These are phyloP conservation scores for Heliconius hermathena DNA, from an alignment of 1,140 invertebrate genomes.

Conservation along the genomic window DNA sequence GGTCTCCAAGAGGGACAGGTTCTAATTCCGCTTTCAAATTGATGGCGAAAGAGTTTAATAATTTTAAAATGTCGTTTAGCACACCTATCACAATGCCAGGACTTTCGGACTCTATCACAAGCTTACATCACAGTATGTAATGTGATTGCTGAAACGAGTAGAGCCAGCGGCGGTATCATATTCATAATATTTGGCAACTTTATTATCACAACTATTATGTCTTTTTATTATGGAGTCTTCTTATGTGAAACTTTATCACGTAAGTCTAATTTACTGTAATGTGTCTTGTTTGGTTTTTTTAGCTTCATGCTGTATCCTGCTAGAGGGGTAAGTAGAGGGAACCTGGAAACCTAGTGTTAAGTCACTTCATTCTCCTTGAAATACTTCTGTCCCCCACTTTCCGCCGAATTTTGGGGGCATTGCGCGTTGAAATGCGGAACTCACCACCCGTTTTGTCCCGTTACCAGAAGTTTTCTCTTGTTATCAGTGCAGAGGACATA, in stretches of 20 bases:
- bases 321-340: too few species aligned
- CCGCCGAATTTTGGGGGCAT: too few species aligned
- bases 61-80: neutral
- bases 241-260: neutral
- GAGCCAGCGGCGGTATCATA: neutral
- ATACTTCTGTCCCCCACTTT: too few species aligned
- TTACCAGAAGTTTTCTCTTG: too few species aligned
- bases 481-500: too few species aligned
- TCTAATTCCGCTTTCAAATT: neutral
- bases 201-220: neutral
- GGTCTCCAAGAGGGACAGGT: too few species aligned
- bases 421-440: too few species aligned
- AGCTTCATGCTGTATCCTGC: too few species aligned
- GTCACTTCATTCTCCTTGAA: too few species aligned
- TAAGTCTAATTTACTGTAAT: neutral
- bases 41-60: neutral
- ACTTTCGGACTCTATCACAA: neutral
- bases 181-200: neutral
- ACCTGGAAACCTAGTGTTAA: too few species aligned
- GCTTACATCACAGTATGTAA: neutral
- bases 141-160: neutral
- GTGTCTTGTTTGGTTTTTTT: too few species aligned
- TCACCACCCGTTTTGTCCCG: too few species aligned
- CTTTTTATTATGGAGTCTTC: neutral
- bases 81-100: neutral